These are phyloP conservation scores for Porites rus DNA, from an alignment of 92 coral and sea anemone genomes.

Conservation along the genomic window DNA sequence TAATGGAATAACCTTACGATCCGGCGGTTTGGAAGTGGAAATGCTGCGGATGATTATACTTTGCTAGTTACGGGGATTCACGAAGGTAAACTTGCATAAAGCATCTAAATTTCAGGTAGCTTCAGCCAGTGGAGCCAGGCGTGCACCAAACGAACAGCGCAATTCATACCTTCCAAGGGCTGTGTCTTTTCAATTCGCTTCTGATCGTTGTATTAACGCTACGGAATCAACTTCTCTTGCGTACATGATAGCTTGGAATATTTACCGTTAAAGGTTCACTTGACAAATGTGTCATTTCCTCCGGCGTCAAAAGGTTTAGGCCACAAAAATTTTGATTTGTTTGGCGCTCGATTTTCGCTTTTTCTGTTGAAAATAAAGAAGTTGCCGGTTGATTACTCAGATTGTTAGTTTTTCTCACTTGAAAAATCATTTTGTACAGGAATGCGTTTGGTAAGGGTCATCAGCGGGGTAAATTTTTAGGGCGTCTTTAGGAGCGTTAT, in stretches of 20 bases:
- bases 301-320: neutral
- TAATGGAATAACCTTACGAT: conserved; percentile 31
- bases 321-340: neutral
- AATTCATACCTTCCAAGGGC: conserved; percentile 13
- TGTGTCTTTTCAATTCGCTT: conserved; percentile 19
- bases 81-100: conserved; percentile 19
- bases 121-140: conserved; percentile 13
- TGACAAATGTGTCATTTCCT: neutral
- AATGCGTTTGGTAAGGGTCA: neutral
- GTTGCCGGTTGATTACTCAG: neutral
- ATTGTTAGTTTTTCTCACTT: neutral
- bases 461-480: neutral
- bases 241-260: neutral
- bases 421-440: neutral
- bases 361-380: conserved; percentile 3
- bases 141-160: conserved; percentile 6
- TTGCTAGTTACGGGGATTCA: conserved; percentile 30
- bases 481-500: neutral
- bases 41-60: conserved; percentile 24
- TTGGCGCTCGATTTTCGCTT: neutral
- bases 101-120: conserved; percentile 14
- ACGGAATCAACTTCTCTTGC: neutral
- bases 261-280: no score
- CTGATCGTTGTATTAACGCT: neutral
- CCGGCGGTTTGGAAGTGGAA: conserved; percentile 10